Percentiles rank a stretch among this genome's conserved stretches.
Evolutionary conservation across 1,140 invertebrate genomes (phyloP).

Genomic region (Druon quercuslanigerum): DNA sequence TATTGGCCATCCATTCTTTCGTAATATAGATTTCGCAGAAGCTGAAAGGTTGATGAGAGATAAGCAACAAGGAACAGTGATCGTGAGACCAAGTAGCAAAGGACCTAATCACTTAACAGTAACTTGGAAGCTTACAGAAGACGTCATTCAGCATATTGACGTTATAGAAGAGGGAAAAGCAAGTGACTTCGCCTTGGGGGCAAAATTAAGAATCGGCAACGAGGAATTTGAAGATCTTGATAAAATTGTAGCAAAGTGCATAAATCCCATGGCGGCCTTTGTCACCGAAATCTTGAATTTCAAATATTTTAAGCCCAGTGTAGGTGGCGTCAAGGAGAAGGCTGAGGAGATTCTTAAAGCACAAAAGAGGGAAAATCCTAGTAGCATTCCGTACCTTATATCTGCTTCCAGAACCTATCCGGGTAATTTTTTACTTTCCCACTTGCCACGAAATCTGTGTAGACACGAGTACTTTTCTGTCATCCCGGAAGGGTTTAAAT

Average conservation of each 20-base stretch:
- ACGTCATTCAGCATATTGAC: conserved; percentile 97
- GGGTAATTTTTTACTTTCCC: conserved; percentile 96
- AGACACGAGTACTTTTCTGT: conserved; percentile 95
- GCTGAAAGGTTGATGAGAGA: conserved; percentile 92
- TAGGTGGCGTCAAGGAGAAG: conserved; percentile 86
- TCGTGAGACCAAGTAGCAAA: conserved; percentile 97
- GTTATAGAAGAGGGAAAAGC: conserved; percentile 97
- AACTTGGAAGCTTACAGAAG: conserved; percentile 98
- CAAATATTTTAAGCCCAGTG: conserved; percentile 89
- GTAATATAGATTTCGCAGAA: conserved; percentile 96
- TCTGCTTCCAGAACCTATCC: conserved; percentile 92
- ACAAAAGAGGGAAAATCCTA: conserved; percentile 89
- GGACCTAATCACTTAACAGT: conserved; percentile 97
- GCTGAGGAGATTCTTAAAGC: conserved; percentile 91
- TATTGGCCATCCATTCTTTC: conserved; percentile 97
- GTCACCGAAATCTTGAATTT: conserved; percentile 93
- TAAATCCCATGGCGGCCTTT: conserved; percentile 96
- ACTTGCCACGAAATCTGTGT: conserved; percentile 89
- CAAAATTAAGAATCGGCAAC: conserved; percentile 87
- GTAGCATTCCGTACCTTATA: conserved; percentile 93
- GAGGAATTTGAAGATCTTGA: conserved; percentile 99
- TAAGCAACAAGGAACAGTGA: conserved; percentile 97
- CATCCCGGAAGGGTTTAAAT: conserved; percentile 94
- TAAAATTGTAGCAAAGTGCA: conserved; percentile 96
- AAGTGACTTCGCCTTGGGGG: conserved; percentile 96